Evolutionary conservation across 2,888 invertebrate genomes (phyloP), one percentile per base, ranked within the genome.

Genomic region (Amiota minor): DNA sequence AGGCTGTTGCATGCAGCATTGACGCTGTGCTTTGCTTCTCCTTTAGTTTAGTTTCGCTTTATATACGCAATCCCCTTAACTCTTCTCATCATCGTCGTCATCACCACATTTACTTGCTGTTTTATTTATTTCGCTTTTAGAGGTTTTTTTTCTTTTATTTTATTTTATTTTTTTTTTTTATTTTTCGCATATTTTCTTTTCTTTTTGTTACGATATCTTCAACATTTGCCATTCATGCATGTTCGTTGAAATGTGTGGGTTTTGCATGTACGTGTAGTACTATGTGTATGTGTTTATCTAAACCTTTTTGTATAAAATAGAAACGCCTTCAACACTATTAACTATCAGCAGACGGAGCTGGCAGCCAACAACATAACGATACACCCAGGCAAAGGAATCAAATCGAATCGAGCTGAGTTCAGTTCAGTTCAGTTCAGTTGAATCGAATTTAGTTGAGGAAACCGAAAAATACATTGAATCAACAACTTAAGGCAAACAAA

Each of bases 401-500:
- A 9, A 6, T 35, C 35, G 35, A 35, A 6, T 35, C 35, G 35
- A 35, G 35, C 35, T 35, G 35, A 35, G 35, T 23, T 23, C 2
- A 23, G 23, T 23, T 23, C 23, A 23, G 23, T 35, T 35, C 35
- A 35, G 35, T 35, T 35, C 35, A 35, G 35, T 35, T 35, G 35
- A 35, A 35, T 35, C 2, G 35, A 35, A 8, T 35, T 35, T 10
- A 18, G 20, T 61, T 10, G 18, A 18, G 61, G 14, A 62, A 62
- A 45, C 11, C 65, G 65, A 49, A 12, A 16, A 49, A 47, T 47
- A 65, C 65, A 65, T 47, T 47, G 47, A 49, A 47, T 47, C 47
- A 65, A 65, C 65, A 65, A 65, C 64, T 64, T 45, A 64, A 14
- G 56, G 16, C 47, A 59, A 70, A 70, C 47, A 64, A 46, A 64